A percentile compares a stretch with the other conserved stretches of the same genome.
Conservation (phyloP, 92 coral and sea anemone genomes). For the Palythoa grandis region DNA sequence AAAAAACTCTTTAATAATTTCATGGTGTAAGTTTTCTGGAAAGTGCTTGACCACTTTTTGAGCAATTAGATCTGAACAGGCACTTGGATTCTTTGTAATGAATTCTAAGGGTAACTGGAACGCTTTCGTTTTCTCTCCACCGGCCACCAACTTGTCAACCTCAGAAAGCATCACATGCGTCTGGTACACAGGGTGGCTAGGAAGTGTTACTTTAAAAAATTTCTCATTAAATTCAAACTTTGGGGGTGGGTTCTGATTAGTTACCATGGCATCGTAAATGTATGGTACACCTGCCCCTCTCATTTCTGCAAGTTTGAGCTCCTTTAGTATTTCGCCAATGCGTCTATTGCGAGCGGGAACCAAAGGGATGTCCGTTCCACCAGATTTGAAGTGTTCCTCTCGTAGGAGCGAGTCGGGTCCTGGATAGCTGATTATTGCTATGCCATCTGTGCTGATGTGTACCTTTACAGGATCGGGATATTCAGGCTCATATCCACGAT, state of each 20-base stretch:
- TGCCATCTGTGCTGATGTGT: conserved; percentile 62
- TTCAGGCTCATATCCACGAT: conserved; percentile 70
- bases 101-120: conserved; percentile 46
- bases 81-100: conserved; percentile 31
- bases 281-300: conserved; percentile 73
- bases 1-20: conserved; percentile 28
- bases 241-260: conserved; percentile 69
- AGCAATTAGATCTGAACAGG: conserved; percentile 47
- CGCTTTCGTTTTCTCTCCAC: conserved; percentile 62
- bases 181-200: conserved; percentile 74
- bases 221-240: conserved; percentile 50
- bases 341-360: conserved; percentile 84
- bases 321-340: conserved; percentile 73
- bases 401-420: conserved; percentile 68
- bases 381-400: conserved; percentile 56
- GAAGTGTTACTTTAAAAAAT: conserved; percentile 67
- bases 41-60: conserved; percentile 50
- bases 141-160: conserved; percentile 57
- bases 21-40: conserved; percentile 46
- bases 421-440: conserved; percentile 74
- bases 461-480: conserved; percentile 63
- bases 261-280: conserved; percentile 67
- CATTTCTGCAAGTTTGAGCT: conserved; percentile 70
- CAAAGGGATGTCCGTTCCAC: conserved; percentile 58
- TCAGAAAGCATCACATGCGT: conserved; percentile 52